These are phyloP conservation scores for Callyntrura guangdongensis DNA, from an alignment of 2,888 invertebrate genomes.

Conservation along the genomic window DNA sequence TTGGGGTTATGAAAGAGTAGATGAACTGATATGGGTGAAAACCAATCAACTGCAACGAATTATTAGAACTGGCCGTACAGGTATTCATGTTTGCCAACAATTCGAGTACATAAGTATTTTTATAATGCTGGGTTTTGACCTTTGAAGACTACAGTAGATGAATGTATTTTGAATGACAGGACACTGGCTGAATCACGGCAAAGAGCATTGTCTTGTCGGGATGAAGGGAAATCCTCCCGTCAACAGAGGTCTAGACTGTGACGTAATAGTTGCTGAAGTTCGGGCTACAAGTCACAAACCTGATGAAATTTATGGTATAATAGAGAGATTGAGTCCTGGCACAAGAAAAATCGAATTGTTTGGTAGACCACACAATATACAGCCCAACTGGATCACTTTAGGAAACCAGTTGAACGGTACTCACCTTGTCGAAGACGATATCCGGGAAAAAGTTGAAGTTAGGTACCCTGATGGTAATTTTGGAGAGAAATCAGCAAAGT, in stretches of 20 bases:
- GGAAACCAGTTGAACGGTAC: conserved; percentile 99
- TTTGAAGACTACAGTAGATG: neutral
- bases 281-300: conserved; percentile 99
- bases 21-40: conserved; percentile 99
- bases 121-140: neutral
- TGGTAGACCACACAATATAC: conserved; percentile 98
- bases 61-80: conserved; percentile 98
- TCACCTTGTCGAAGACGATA: conserved; percentile 95
- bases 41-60: conserved; percentile 99
- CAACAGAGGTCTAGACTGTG: conserved; percentile 97
- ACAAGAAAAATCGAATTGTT: conserved; percentile 99
- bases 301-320: conserved; percentile 99
- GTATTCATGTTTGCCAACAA: conserved; percentile 61
- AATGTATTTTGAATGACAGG: conserved; percentile 86
- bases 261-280: conserved; percentile 99
- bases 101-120: neutral
- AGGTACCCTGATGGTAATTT: conserved; percentile 96
- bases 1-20: conserved; percentile 99
- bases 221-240: conserved; percentile 98
- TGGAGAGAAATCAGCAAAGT: conserved; percentile 58
- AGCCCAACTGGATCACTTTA: conserved; percentile 96
- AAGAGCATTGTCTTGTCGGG: conserved; percentile 98
- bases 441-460: conserved; percentile 95
- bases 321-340: conserved; percentile 98
- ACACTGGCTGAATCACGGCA: conserved; percentile 99